A percentile compares a stretch with the other conserved stretches of the same genome.
Evolutionary conservation across 2,797 vertebrate genomes (phyloP).

Genomic region (Lacerta agilis): DNA sequence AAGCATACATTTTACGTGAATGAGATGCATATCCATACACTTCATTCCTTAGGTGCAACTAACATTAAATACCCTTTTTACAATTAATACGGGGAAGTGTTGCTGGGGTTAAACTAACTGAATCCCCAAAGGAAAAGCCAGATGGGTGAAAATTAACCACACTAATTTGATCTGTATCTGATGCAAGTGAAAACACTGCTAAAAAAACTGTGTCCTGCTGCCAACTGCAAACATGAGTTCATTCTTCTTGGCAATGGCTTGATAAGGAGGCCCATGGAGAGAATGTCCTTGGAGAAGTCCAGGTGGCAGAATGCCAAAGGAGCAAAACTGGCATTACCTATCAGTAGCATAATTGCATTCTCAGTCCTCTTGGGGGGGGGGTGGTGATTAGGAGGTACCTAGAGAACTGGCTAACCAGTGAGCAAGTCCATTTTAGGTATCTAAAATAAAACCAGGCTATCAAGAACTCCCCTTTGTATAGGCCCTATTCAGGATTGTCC

Average conservation of each 20-base stretch:
- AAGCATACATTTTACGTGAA: background rate
- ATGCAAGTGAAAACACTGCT: conserved; percentile 31
- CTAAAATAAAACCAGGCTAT: background rate
- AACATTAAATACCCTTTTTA: background rate
- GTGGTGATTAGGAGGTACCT: too few species aligned
- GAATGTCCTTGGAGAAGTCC: conserved; percentile 42
- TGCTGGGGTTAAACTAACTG: background rate
- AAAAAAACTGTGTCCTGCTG: conserved; percentile 17
- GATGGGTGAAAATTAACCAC: background rate
- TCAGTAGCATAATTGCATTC: conserved; percentile 38
- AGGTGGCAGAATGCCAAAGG: conserved; percentile 48
- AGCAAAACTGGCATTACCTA: conserved; percentile 35
- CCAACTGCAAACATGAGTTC: conserved; percentile 38
- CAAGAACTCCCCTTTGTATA: background rate
- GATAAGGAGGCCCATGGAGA: conserved; percentile 33
- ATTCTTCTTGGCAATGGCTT: conserved; percentile 42
- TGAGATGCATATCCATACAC: background rate
- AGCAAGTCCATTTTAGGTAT: background rate
- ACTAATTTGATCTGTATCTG: conserved; percentile 24
- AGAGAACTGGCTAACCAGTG: background rate
- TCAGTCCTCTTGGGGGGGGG: conserved; percentile 11
- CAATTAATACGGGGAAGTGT: background rate
- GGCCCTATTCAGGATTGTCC: background rate
- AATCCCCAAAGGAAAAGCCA: background rate
- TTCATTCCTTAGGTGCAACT: background rate